Conservation (phyloP, 2,797 vertebrate genomes). For the Chloroceryle inda region DNA sequence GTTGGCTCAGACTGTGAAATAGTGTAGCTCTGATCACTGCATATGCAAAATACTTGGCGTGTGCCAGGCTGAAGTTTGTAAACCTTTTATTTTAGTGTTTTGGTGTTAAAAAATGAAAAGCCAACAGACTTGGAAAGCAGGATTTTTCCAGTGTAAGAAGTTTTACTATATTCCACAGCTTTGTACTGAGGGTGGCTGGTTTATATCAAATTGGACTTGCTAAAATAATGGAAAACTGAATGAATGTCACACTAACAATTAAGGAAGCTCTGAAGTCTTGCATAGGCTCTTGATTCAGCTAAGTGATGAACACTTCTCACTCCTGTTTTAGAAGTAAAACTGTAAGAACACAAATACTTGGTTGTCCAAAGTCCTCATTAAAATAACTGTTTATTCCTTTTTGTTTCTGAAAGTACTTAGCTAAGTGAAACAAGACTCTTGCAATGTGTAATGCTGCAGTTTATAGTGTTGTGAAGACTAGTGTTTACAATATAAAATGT, state of each 20-base stretch:
- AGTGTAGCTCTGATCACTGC: not conserved
- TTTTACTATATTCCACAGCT: not conserved
- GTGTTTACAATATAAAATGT: conserved; percentile 42
- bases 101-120: not conserved
- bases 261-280: conserved; percentile 6
- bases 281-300: conserved; percentile 13
- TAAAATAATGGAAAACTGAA: not conserved
- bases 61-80: not conserved
- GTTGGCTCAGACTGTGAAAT: not conserved
- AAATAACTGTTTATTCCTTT: conserved; percentile 10
- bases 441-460: conserved; percentile 32
- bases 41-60: not conserved
- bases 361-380: conserved; percentile 13
- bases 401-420: conserved; percentile 37
- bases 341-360: not conserved
- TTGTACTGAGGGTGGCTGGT: not conserved
- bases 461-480: conserved; percentile 45
- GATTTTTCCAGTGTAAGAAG: not conserved
- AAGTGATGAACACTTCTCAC: not conserved
- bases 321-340: not conserved
- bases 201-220: not conserved
- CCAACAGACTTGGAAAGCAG: not conserved
- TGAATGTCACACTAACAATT: not conserved
- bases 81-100: not conserved
- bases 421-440: conserved; percentile 16